A percentile compares a stretch with the other conserved stretches of the same genome.
Evolutionary conservation across 2,113 vertebrate genomes (phyloP).

Genomic region (Otus sunia): DNA sequence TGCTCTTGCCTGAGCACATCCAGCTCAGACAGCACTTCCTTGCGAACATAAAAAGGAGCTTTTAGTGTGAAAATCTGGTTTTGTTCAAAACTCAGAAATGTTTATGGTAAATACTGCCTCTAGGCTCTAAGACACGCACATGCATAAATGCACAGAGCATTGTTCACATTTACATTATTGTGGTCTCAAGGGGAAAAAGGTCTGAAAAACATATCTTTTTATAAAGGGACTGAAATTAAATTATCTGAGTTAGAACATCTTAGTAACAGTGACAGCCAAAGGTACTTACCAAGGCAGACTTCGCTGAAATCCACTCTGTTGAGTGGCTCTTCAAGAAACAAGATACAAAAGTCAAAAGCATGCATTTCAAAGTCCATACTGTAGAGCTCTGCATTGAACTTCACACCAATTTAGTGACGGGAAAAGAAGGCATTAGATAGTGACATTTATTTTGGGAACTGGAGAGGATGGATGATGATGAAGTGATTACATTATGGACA

Average conservation of each 20-base stretch:
- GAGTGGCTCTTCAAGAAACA: neutral
- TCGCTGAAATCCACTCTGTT: neutral
- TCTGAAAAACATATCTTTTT: slow-evolving; percentile 29
- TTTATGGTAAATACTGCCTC: slow-evolving; percentile 19
- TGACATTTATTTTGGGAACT: neutral
- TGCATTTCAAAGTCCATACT: neutral
- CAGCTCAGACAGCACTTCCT: neutral
- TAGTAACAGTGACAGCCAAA: neutral
- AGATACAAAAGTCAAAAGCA: neutral
- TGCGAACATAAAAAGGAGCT: neutral
- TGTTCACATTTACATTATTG: neutral
- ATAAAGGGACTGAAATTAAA: neutral
- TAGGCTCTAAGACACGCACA: neutral
- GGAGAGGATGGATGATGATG: neutral
- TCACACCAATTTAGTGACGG: neutral
- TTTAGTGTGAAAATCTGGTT: slow-evolving; percentile 36
- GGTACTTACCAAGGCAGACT: neutral
- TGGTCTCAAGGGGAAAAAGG: neutral
- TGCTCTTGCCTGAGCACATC: slow-evolving; percentile 3
- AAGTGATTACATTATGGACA: neutral
- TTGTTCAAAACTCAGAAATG: neutral
- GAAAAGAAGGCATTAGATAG: neutral
- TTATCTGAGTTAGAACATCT: neutral
- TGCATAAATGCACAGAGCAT: neutral
- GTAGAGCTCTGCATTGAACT: neutral